These are phyloP conservation scores for Eublepharis macularius DNA, from an alignment of 2,113 vertebrate genomes.

Conservation along the genomic window DNA sequence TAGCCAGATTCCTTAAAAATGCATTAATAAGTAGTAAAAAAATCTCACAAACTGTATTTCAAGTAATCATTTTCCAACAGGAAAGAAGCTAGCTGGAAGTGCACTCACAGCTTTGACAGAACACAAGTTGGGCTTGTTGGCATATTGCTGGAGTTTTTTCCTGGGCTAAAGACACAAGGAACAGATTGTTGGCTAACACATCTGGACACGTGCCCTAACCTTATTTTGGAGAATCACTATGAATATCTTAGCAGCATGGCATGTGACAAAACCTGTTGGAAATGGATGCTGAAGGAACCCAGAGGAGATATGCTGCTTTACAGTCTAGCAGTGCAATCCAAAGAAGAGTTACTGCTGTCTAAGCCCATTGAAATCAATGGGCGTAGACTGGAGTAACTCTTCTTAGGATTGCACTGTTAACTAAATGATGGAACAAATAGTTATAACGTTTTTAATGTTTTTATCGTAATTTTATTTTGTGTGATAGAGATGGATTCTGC, in stretches of 20 bases:
- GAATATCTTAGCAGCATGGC: constrained; percentile 21
- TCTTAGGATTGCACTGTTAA: no score
- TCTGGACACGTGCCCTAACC: neutral
- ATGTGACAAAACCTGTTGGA: neutral
- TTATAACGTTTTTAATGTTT: constrained; percentile 25
- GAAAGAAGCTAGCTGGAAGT: neutral
- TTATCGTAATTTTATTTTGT: neutral
- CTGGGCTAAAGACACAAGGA: neutral
- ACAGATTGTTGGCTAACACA: neutral
- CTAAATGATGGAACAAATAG: constrained; percentile 48
- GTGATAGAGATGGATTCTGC: neutral
- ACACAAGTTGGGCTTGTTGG: neutral
- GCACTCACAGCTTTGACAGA: neutral
- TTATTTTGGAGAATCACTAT: constrained; percentile 10
- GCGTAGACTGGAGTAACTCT: no score
- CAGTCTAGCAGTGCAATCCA: no score
- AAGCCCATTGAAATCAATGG: no score
- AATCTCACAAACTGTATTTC: neutral
- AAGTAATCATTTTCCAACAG: neutral
- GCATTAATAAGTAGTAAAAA: rapidly evolving
- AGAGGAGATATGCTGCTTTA: neutral
- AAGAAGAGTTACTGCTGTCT: no score
- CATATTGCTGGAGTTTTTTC: neutral
- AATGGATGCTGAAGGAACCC: constrained; percentile 19
- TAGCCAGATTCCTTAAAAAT: neutral